Evolutionary conservation across 1,140 invertebrate genomes (phyloP).

Genomic region (Drosophila subobscura): DNA sequence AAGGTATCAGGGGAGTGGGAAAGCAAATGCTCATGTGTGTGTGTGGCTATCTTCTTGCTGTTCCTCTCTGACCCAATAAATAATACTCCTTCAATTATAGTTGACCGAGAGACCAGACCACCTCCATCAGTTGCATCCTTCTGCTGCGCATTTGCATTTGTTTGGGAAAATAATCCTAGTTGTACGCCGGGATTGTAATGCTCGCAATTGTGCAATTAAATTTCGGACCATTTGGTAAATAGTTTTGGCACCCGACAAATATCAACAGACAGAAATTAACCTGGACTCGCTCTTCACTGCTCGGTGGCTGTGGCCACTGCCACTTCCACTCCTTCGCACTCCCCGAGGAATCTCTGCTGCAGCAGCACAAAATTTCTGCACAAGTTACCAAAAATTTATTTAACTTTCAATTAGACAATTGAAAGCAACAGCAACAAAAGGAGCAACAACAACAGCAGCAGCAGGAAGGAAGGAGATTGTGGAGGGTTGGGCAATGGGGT

Average conservation of each 20-base stretch:
- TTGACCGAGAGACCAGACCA: not conserved
- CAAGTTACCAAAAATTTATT: conserved; percentile 70
- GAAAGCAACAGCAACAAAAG: conserved; percentile 46
- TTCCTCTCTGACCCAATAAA: conserved; percentile 2
- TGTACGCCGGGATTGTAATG: not conserved
- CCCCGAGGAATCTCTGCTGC: conserved; percentile 49
- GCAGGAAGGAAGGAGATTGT: not conserved
- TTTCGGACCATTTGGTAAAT: conserved; percentile 46
- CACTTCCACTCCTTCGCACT: conserved; percentile 17
- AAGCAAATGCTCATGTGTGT: not conserved
- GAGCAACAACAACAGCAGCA: conserved; percentile 1
- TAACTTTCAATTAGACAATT: conserved; percentile 81
- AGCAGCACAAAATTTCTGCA: conserved; percentile 72
- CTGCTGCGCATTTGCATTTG: conserved; percentile 6
- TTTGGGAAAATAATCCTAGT: too few species aligned
- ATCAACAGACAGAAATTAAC: conserved; percentile 57
- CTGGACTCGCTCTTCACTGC: conserved; percentile 11
- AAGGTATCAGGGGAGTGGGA: not conserved
- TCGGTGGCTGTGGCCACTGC: not conserved
- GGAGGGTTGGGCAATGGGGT: not conserved
- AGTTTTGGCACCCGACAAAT: conserved; percentile 45
- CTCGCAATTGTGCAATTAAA: conserved; percentile 49
- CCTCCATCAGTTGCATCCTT: not conserved
- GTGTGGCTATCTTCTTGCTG: not conserved
- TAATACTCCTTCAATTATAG: too few species aligned